Base-by-base conservation (phyloP, 2,113 vertebrate genomes). In the Tor tambroides region DNA sequence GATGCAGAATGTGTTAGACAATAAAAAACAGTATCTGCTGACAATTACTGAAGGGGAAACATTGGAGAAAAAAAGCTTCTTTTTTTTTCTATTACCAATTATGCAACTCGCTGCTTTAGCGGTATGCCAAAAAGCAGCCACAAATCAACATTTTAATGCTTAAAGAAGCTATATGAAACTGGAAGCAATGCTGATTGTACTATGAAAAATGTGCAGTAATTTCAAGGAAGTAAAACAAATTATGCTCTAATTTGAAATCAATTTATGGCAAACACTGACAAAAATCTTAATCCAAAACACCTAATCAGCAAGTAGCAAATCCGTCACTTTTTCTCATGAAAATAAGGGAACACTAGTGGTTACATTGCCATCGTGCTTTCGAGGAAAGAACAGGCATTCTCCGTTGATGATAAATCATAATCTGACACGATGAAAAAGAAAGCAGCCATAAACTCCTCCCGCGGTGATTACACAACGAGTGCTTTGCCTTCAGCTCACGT, bases 401-500 rank as follows among this genome's bases (percentile, higher is more conserved):
- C 41, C 28, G 74, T 87, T 76, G 84, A 54, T 87, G 69, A 87
- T 91, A 89, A 69, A 84, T 77, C 49, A 69, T 23, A n/a, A 79
- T 56, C 46, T 75, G 56, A 83, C 85, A 83, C 79, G 41, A 61
- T 81, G 90, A 49, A 77, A 89, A 59, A 63, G 51, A n/a, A 15
- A 63, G 86, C 14, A 9, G 56, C 0, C 15, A 28, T n/a, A 51
- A 49, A 77, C 79, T 86, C 82, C 91, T 90, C 90, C 89, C 91
- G 79, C 75, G 2, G 14, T 76, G 83, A 89, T 92, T 93, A 93
- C 92, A 86, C 92, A 94, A 93, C 86, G 86, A 32, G 67, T 30
- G 49, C 85, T 82, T 77, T 77, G n/a, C 75, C 84, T 90, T 71
- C 91, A 63, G 59, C 90, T 93, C 94, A 93, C 91, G 91, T 94